These are phyloP conservation scores for Maccullochella peelii DNA, from an alignment of 2,113 vertebrate species.

Conservation along the genomic window DNA sequence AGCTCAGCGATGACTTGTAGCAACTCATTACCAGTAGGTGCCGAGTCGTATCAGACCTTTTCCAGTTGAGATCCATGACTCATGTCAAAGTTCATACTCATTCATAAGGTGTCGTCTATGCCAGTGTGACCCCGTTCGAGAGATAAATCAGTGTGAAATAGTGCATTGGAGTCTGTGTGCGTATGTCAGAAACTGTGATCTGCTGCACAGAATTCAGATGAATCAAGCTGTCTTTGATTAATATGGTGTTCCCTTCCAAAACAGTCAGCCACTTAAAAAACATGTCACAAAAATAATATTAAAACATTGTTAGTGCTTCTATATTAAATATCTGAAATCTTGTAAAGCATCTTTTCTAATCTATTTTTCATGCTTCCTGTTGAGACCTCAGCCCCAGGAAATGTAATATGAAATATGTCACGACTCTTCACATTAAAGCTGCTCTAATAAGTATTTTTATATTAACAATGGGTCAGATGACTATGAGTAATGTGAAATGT, in stretches of 20 bases:
- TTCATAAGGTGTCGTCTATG: slow-evolving; percentile 28
- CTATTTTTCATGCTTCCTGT: neutral
- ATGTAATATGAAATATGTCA: neutral
- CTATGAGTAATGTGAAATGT: neutral
- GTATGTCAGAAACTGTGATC: slow-evolving; percentile 36
- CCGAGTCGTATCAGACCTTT: slow-evolving; percentile 35
- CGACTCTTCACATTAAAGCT: neutral
- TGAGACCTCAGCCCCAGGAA: neutral
- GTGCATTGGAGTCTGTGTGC: slow-evolving; percentile 34
- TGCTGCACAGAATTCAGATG: slow-evolving; percentile 41
- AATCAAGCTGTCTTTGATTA: slow-evolving; percentile 27
- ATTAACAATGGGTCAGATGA: no score
- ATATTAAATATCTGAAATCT: neutral
- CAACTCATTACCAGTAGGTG: slow-evolving; percentile 41
- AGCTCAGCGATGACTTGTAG: slow-evolving; percentile 33
- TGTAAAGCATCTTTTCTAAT: neutral
- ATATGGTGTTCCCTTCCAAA: neutral
- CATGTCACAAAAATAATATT: no score
- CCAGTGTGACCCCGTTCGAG: slow-evolving; percentile 33
- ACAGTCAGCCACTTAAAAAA: neutral
- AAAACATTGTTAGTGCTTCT: neutral
- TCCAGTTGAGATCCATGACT: slow-evolving; percentile 54
- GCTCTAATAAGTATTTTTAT: neutral
- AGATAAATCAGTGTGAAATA: slow-evolving; percentile 47
- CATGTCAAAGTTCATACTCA: slow-evolving; percentile 51